Percentiles rank a stretch among this genome's conserved stretches.
These are phyloP conservation scores for Suncus etruscus DNA, from an alignment of 2,113 vertebrate genomes.

Conservation along the genomic window DNA sequence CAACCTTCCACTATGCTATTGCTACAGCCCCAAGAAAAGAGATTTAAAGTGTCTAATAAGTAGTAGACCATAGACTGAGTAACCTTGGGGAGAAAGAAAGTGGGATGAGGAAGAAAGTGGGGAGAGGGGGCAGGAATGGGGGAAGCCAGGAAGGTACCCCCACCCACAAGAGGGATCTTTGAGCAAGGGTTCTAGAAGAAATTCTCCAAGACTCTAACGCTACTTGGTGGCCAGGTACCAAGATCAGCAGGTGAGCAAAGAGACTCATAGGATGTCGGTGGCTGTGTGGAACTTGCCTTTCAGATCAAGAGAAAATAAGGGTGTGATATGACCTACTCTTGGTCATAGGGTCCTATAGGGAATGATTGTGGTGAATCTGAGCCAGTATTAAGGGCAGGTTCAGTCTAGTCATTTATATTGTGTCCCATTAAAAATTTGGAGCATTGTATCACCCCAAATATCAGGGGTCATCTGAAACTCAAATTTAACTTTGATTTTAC, in stretches of 20 bases:
- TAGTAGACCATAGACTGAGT: background rate
- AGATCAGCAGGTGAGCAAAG: too few relatives aligned
- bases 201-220: too few relatives aligned
- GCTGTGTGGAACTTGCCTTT: background rate
- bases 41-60: too few relatives aligned
- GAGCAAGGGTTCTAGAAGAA: too few relatives aligned
- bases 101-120: background rate
- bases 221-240: too few relatives aligned
- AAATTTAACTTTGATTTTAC: background rate
- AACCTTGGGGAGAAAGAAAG: background rate
- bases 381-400: too few relatives aligned
- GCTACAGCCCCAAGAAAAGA: too few relatives aligned
- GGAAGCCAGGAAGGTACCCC: background rate
- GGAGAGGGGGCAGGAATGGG: fast-evolving
- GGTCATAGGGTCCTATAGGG: too few relatives aligned
- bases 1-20: too few relatives aligned
- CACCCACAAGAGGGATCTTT: too few relatives aligned
- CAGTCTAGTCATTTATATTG: background rate
- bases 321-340: background rate
- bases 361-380: too few relatives aligned
- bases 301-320: background rate
- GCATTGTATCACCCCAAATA: background rate
- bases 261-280: too few relatives aligned
- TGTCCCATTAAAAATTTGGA: background rate
- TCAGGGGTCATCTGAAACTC: background rate